Percentiles rank a stretch among this genome's conserved stretches.
Evolutionary conservation across 2,888 invertebrate species (phyloP).

Genomic region (Acleris holmiana): DNA sequence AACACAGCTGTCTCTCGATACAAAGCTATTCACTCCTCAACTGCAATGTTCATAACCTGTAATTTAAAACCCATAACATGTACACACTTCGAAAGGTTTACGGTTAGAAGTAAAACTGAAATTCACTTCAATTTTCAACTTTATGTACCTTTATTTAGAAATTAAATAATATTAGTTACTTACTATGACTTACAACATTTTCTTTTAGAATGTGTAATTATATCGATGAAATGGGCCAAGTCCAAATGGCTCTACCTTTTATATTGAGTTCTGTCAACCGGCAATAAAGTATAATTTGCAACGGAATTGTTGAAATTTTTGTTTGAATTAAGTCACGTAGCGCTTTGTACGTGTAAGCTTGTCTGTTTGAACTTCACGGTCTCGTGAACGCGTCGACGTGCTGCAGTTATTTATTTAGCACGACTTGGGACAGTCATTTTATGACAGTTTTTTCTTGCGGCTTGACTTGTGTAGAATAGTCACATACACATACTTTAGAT

Average conservation of each 20-base stretch:
- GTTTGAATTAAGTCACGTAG: constrained; percentile 2
- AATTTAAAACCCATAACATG: constrained; percentile 33
- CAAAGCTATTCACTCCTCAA: not conserved
- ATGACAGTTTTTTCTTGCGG: not conserved
- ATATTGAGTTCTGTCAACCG: not conserved
- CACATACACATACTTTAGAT: too few relatives aligned
- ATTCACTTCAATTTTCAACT: not conserved
- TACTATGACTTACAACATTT: too few relatives aligned
- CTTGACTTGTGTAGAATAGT: not conserved
- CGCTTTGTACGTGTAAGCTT: constrained; percentile 1
- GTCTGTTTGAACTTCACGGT: constrained; percentile 14
- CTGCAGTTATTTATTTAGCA: not conserved
- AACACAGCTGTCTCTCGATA: not conserved
- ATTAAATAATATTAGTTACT: too few relatives aligned
- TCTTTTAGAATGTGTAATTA: too few relatives aligned
- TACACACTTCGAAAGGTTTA: not conserved
- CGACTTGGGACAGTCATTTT: not conserved
- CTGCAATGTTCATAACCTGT: constrained; percentile 6
- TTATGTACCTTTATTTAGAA: too few relatives aligned
- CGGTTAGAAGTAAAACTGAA: not conserved
- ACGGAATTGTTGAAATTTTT: not conserved
- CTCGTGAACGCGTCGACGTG: constrained; percentile 1
- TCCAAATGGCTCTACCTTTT: too few relatives aligned
- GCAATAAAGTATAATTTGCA: not conserved
- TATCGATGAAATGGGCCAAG: too few relatives aligned